phyloP scores from a whole-genome alignment of 2,113 vertebrate species.

The Gorsachius goisagi region DNA sequence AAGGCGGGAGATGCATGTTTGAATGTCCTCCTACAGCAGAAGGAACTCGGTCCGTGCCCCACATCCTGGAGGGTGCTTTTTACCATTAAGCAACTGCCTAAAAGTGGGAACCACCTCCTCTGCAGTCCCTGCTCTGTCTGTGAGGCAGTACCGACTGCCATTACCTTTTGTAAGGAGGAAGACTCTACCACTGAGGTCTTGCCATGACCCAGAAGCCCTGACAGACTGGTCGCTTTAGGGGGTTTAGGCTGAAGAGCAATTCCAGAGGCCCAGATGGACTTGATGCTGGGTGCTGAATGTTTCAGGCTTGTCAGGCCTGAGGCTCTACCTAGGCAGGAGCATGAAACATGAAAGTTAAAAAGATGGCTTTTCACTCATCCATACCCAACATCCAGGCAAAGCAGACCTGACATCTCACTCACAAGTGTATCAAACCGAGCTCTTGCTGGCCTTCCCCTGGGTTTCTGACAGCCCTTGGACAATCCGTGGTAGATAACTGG shows the following conservation, averaged over 20 bases:
- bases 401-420: background rate
- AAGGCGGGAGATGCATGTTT: background rate
- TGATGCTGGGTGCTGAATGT: background rate
- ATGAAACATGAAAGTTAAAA: background rate
- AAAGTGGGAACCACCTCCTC: background rate
- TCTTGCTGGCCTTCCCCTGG: background rate
- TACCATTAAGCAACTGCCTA: background rate
- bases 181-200: background rate
- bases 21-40: background rate
- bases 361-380: background rate
- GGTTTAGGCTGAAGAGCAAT: background rate
- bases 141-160: accelerated
- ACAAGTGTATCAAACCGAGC: background rate
- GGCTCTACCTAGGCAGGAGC: background rate
- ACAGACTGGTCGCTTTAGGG: background rate
- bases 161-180: background rate
- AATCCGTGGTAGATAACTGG: background rate
- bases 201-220: background rate
- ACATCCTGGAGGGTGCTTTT: background rate
- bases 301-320: background rate
- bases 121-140: background rate
- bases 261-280: background rate
- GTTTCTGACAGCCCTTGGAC: background rate
- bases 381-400: background rate
- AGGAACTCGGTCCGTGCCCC: accelerated